Conservation (phyloP, 2,113 vertebrate species). For the Pachyramphus minor region DNA sequence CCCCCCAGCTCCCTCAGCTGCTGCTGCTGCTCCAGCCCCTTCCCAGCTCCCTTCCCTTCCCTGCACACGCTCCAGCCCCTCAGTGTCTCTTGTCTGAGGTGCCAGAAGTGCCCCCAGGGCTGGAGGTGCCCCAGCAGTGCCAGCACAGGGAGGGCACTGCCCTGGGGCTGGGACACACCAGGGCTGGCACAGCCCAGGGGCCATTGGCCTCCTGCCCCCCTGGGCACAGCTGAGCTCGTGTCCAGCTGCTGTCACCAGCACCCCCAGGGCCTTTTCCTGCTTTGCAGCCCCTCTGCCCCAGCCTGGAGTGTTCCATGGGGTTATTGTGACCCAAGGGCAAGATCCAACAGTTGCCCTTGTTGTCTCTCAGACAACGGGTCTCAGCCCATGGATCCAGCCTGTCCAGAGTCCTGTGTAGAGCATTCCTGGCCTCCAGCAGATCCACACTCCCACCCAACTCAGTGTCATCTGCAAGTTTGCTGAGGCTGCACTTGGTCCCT, state of each 20-base stretch:
- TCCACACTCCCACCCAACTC: not conserved
- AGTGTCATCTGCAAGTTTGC: not conserved
- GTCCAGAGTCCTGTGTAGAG: not conserved
- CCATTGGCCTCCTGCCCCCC: not conserved
- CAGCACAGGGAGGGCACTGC: not conserved
- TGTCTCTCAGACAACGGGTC: fast-evolving
- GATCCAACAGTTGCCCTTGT: not conserved
- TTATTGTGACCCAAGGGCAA: not conserved
- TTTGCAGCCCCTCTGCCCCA: not conserved
- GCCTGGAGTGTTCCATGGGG: not conserved
- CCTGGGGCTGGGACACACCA: not conserved
- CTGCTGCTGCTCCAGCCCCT: not conserved
- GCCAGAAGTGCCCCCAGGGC: not conserved
- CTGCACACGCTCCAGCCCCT: not conserved
- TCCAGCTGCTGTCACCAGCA: fast-evolving
- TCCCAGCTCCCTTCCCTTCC: not conserved
- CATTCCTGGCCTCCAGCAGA: not conserved
- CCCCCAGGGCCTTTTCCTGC: not conserved
- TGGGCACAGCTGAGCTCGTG: not conserved
- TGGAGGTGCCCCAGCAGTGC: not conserved
- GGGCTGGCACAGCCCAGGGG: not conserved
- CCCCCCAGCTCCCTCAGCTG: not conserved
- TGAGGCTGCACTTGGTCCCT: not conserved
- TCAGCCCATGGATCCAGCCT: not conserved
- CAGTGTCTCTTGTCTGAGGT: not conserved